Evolutionary conservation across 2,888 invertebrate genomes (phyloP).

Genomic region (Ophion obscuratus): DNA sequence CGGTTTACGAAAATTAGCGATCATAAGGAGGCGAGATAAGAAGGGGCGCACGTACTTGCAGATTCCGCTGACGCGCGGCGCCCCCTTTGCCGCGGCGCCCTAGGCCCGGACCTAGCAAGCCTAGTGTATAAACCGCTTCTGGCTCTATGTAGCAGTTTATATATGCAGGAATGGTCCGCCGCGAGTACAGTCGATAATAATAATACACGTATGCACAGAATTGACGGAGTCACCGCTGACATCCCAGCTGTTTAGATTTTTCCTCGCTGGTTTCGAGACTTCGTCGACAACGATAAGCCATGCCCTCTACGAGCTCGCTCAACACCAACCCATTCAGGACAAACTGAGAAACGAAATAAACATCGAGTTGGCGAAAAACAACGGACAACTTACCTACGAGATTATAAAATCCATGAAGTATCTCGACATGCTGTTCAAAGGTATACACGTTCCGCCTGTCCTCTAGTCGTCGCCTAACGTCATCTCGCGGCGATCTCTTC

Average conservation of each 20-base stretch:
- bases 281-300: constrained; percentile 83
- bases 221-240: constrained; percentile 72
- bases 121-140: too few species aligned
- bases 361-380: constrained; percentile 72
- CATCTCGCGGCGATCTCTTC: neutral
- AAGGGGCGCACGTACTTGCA: too few species aligned
- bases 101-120: too few species aligned
- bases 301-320: constrained; percentile 82
- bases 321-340: constrained; percentile 82
- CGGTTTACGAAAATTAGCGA: too few species aligned
- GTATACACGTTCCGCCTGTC: constrained; percentile 45
- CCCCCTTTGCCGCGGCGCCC: too few species aligned
- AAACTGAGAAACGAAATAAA: constrained; percentile 81
- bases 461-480: neutral
- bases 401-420: constrained; percentile 81
- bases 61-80: too few species aligned
- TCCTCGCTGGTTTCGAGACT: constrained; percentile 77
- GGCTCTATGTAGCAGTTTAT: too few species aligned
- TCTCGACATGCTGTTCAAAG: constrained; percentile 80
- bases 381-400: constrained; percentile 81
- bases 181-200: neutral
- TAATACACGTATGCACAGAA: constrained; percentile 56
- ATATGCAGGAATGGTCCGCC: too few species aligned
- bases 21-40: too few species aligned
- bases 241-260: constrained; percentile 77